A percentile compares a stretch with the other conserved stretches of the same genome.
Conservation (phyloP, 2,797 vertebrate species). For the Tokudaia tokunoshimensis region DNA sequence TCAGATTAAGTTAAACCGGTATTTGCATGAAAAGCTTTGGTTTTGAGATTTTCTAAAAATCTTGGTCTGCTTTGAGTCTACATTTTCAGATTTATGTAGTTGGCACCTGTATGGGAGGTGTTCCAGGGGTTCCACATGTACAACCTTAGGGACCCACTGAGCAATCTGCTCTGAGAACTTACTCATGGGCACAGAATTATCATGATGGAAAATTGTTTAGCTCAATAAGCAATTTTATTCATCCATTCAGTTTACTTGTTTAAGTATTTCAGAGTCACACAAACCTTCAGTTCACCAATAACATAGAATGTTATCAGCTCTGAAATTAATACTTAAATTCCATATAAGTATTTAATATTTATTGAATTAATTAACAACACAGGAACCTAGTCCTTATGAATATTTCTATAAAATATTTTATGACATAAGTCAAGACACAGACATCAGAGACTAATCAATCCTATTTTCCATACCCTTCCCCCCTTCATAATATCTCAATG, state of each 20-base stretch:
- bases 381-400: background rate
- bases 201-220: background rate
- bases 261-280: conserved; percentile 1
- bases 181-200: conserved; percentile 85
- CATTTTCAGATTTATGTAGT: background rate
- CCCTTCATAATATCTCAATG: too few relatives aligned
- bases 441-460: too few relatives aligned
- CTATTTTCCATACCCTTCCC: too few relatives aligned
- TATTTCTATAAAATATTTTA: background rate
- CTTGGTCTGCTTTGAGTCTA: background rate
- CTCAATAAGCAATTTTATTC: conserved; percentile 47
- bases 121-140: conserved; percentile 85
- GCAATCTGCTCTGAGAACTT: conserved; percentile 87
- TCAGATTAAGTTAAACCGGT: conserved; percentile 28
- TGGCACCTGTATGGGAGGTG: background rate
- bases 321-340: conserved; percentile 35
- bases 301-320: background rate
- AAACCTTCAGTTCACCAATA: conserved; percentile 13
- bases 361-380: conserved; percentile 16
- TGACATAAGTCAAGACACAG: background rate
- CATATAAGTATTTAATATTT: background rate
- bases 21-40: conserved; percentile 44
- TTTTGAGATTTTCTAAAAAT: conserved; percentile 43
- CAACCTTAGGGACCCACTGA: conserved; percentile 86
- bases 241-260: conserved; percentile 43